A percentile compares a stretch with the other conserved stretches of the same genome.
Conservation (phyloP, 2,888 invertebrate species). For the Drepana falcataria region DNA sequence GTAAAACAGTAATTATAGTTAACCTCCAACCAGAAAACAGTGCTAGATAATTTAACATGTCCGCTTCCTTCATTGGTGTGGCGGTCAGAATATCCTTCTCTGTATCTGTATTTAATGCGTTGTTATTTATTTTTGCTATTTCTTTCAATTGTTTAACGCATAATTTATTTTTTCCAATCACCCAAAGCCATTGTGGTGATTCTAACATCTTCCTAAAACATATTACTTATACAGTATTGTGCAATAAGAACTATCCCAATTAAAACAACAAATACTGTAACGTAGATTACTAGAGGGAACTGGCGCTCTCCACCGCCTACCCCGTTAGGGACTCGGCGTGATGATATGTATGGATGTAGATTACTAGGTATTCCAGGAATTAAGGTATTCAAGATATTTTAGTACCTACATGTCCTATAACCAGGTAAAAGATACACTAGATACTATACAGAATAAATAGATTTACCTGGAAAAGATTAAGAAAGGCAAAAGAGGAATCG, state of each 20-base stretch:
- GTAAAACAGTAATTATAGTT: slow-evolving; percentile 73
- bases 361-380: too few species aligned
- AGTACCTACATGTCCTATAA: too few species aligned
- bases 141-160: slow-evolving; percentile 69
- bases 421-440: too few species aligned
- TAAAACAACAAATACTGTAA: too few species aligned
- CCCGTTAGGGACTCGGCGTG: too few species aligned
- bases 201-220: slow-evolving; percentile 77
- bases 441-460: too few species aligned
- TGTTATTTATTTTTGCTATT: slow-evolving; percentile 77
- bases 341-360: too few species aligned
- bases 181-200: slow-evolving; percentile 82
- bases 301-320: too few species aligned
- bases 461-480: slow-evolving; percentile 47
- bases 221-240: not conserved
- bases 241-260: too few species aligned
- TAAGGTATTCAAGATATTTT: too few species aligned
- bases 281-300: too few species aligned
- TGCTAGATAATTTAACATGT: slow-evolving; percentile 72
- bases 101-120: slow-evolving; percentile 54
- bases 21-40: slow-evolving; percentile 78
- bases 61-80: slow-evolving; percentile 37
- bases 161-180: slow-evolving; percentile 64
- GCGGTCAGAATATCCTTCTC: slow-evolving; percentile 40
- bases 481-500: slow-evolving; percentile 34